These are phyloP conservation scores for Cephus rjabovi DNA, from an alignment of 2,888 invertebrate genomes.

Conservation along the genomic window DNA sequence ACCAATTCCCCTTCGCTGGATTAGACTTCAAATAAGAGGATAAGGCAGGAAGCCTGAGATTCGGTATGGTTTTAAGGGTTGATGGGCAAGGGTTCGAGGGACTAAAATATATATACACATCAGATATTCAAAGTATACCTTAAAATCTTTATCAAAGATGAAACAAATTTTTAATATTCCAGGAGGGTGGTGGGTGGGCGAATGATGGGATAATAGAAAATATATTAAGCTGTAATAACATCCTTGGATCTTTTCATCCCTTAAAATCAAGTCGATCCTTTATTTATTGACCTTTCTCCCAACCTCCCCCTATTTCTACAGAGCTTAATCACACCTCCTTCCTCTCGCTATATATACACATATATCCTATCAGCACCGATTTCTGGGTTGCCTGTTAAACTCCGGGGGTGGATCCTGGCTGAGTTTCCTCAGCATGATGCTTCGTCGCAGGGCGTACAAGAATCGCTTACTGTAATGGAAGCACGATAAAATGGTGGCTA, in stretches of 20 bases:
- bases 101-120: background rate
- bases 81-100: background rate
- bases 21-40: background rate
- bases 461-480: constrained; percentile 23
- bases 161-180: background rate
- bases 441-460: constrained; percentile 5
- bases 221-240: background rate
- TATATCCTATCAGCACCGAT: background rate
- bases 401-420: background rate
- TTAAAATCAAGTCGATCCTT: background rate
- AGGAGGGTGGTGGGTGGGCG: too few species aligned
- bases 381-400: background rate
- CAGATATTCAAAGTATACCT: background rate
- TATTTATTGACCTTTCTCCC: background rate
- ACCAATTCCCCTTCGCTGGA: background rate
- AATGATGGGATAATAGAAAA: background rate
- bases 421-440: background rate
- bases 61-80: background rate
- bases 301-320: background rate
- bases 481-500: background rate
- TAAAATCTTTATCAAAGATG: background rate
- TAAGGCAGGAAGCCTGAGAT: background rate
- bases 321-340: background rate
- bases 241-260: background rate
- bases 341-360: background rate